phyloP scores from a whole-genome alignment of 2,113 vertebrate genomes.

The Thunnus maccoyii region DNA sequence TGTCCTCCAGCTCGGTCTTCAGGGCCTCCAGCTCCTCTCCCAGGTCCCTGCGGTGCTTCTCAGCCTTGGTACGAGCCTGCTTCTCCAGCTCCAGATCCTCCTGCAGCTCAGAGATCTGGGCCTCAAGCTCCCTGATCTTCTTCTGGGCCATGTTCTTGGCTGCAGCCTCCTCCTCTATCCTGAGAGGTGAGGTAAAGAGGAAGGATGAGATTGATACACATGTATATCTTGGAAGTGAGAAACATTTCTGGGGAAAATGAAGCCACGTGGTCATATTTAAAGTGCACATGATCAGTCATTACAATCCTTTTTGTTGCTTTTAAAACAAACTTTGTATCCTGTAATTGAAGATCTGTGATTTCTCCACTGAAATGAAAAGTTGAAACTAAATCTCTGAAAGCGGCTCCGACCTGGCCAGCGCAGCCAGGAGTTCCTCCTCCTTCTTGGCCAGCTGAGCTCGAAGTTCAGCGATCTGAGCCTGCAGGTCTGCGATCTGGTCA shows the following conservation, averaged over 20 bases:
- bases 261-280: background rate
- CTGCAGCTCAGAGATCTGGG: slow-evolving; percentile 94
- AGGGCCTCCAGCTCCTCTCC: slow-evolving; percentile 96
- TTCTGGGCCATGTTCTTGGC: slow-evolving; percentile 95
- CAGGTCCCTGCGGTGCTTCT: slow-evolving; percentile 94
- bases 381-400: background rate
- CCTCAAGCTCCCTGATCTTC: slow-evolving; percentile 95
- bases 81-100: slow-evolving; percentile 96
- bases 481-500: slow-evolving; percentile 96
- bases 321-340: background rate
- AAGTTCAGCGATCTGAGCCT: slow-evolving; percentile 95
- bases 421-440: slow-evolving; percentile 94
- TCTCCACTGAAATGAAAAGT: background rate
- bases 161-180: slow-evolving; percentile 93
- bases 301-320: background rate
- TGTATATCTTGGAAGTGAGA: background rate
- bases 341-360: background rate
- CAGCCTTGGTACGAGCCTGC: slow-evolving; percentile 89
- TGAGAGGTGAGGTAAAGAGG: slow-evolving; percentile 60
- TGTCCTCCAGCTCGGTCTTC: slow-evolving; percentile 97
- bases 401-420: slow-evolving; percentile 89
- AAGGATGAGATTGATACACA: background rate
- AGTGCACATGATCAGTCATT: background rate
- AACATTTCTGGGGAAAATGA: background rate
- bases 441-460: slow-evolving; percentile 96